Evolutionary conservation across 1,140 invertebrate species (phyloP).

Genomic region (Pseudachorutes palmiensis): DNA sequence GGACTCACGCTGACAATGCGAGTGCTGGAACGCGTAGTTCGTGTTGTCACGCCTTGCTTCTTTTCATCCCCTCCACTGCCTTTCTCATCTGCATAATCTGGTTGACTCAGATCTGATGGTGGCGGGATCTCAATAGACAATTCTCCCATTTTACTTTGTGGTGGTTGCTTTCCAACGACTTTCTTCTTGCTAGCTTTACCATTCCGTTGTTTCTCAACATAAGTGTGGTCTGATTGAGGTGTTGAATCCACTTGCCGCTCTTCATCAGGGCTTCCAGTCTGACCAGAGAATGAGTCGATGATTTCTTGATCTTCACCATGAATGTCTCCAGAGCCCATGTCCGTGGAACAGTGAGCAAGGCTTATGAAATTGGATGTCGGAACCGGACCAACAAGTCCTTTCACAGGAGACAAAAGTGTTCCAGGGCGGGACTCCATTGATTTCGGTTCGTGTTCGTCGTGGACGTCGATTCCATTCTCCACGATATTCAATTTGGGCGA

Average conservation of each 20-base stretch:
- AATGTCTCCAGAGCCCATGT: constrained; percentile 12
- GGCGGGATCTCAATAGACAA: constrained; percentile 68
- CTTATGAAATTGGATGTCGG: background rate
- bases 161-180: background rate
- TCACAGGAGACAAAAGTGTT: background rate
- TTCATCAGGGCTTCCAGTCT: background rate
- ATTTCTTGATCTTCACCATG: constrained; percentile 37
- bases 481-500: background rate
- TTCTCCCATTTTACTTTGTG: constrained; percentile 40
- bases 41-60: constrained; percentile 9
- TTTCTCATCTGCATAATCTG: too few species aligned
- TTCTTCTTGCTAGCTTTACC: background rate
- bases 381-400: background rate
- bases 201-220: background rate
- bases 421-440: background rate
- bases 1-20: constrained; percentile 33
- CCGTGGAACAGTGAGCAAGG: background rate
- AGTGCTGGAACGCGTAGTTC: constrained; percentile 35
- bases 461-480: constrained; percentile 22
- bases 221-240: constrained; percentile 17
- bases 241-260: background rate
- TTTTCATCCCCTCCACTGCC: background rate
- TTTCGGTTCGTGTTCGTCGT: background rate
- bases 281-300: constrained; percentile 30
- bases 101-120: constrained; percentile 37